Base-by-base conservation (phyloP, 2,113 vertebrate genomes). In the Mustela lutreola region DNA sequence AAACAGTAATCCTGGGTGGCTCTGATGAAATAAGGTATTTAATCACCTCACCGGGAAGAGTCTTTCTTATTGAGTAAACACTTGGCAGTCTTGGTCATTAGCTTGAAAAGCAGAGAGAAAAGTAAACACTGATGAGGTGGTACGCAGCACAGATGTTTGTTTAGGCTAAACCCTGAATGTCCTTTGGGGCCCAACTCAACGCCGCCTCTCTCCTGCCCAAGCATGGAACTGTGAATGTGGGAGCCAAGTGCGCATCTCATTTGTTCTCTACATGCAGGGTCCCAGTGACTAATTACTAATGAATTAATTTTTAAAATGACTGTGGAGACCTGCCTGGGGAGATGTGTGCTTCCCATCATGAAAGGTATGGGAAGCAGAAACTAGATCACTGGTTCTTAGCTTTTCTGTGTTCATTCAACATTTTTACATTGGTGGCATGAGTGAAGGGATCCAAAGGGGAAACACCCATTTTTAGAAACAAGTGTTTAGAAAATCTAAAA, bases 21-120 rank as follows among this genome's bases (percentile, higher is more conserved):
- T 94, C 15, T 62, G 60, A 22, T 53, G n/a, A 73, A 97, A 65
- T 79, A 91, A 97, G 85, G 75, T 76, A 89, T 56, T 28, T 89
- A 81, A 96, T 83, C 82, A 95, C 50, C 95, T 94, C 83, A 93
- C 48, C 1, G 0, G 60, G 50, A 92, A 80, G 22, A 96, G 0
- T 82, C 63, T 97, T 98, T 81, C 80, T 91, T 92, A 58, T 82
- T 84, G 70, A 97, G 95, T 88, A 91, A 97, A 98, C 81, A 97
- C 76, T 78, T 97, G 95, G 90, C 94, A 98, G 63, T 70, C 80
- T 92, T 42, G 9, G 63, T 91, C 94, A 70, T 89, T 93, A 78
- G 15, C 56, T 76, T 97, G 70, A 26, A 96, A 96, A 86, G 21
- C 7, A 19, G 2, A 7, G 1, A 33, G 94, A 94, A 95, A 90